Base-by-base conservation (phyloP, 2,888 invertebrate species). In the Hoplodrina blanda region DNA sequence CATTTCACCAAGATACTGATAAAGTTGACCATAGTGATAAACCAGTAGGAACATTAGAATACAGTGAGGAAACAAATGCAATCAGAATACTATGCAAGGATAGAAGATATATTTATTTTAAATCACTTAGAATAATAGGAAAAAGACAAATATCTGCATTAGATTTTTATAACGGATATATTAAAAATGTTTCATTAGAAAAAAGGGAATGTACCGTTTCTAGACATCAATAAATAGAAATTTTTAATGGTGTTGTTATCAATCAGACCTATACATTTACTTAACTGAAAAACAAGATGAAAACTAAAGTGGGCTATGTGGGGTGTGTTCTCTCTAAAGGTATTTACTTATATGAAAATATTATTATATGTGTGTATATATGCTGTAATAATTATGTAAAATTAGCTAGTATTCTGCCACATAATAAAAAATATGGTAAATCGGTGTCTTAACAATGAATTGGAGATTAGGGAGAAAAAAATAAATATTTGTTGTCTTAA, bases 121-220 rank as follows among this genome's bases (percentile, higher is more conserved):
- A 94, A 80, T 96, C 96, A 82, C 81, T 98, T 68, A 96, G 97
- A 86, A 91, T 98, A 71, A 95, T 97, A 81, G 97, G 97, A 13
- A 97, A 97, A 90, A 97, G 96, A 90, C 94, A 96, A 84, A 98
- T 99, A 97, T 96, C 96, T 62, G 98, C 98, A 4, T 87, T 93
- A 83, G 98, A 98, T 89, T 99, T 99, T 95, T 97, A 97, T 91
- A 98, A 98, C 96, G 99, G 99, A 11, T 99, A 97, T 92, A 93
- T 99, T 44, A 97, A 96, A 87, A 97, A 97, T 93, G 85, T 91
- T 56, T 86, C 92, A 4, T 30, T 83, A 69, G 91, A 92, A 73
- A 90, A 91, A 75, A 90, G 90, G 83, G 82, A 91, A 77, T 86
- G 84, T 83, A 77, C 92, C 91, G 88, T 93, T 85, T 86, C 92